Evolutionary conservation across 2,113 vertebrate genomes (phyloP).

Genomic region (Antennarius striatus): DNA sequence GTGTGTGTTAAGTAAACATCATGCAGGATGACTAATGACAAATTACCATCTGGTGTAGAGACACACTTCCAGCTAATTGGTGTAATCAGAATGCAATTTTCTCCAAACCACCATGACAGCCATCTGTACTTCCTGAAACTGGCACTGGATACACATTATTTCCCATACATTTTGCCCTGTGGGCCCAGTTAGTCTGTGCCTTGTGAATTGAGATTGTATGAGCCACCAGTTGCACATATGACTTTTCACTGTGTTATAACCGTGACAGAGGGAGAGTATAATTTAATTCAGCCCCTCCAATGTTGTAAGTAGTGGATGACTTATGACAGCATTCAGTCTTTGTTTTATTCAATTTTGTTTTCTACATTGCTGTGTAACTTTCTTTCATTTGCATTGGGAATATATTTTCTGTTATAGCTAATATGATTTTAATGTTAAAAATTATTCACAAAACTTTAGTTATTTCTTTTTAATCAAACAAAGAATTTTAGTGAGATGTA

Average conservation of each 20-base stretch:
- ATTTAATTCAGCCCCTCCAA: constrained; percentile 8
- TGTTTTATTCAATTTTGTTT: no score
- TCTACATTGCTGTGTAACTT: no score
- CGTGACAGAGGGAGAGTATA: constrained; percentile 1
- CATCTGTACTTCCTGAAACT: neutral
- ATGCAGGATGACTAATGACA: no score
- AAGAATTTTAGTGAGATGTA: neutral
- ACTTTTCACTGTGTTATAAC: constrained; percentile 70
- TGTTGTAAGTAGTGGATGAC: neutral
- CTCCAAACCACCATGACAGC: neutral
- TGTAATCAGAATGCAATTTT: no score
- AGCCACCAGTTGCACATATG: constrained; percentile 51
- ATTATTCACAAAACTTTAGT: constrained; percentile 1
- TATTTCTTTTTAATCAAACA: constrained; percentile 35
- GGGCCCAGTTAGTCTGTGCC: constrained; percentile 57
- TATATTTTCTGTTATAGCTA: neutral
- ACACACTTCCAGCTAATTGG: neutral
- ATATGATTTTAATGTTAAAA: constrained; percentile 9
- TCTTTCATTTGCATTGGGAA: no score
- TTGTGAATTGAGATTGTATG: constrained; percentile 64
- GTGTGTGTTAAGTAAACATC: no score
- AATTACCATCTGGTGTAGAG: neutral
- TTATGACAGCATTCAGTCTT: no score
- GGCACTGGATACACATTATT: neutral
- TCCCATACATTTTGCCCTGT: neutral